Conservation (phyloP, 2,888 invertebrate genomes). For the Scaptomyza flava region DNA sequence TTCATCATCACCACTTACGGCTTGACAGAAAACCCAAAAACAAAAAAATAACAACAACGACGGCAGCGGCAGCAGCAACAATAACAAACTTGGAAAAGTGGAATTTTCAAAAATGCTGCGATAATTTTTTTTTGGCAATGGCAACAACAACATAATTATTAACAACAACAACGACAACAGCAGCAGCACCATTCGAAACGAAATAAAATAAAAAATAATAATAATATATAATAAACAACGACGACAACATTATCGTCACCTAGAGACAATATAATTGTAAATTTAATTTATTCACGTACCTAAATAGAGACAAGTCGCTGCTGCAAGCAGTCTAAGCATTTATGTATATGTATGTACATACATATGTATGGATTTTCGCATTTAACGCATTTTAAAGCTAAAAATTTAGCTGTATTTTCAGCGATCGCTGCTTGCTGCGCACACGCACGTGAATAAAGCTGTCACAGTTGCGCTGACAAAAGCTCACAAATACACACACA, state of each 20-base stretch:
- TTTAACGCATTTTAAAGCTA: background rate
- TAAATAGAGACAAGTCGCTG: constrained; percentile 42
- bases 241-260: constrained; percentile 79
- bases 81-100: constrained; percentile 68
- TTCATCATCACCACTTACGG: constrained; percentile 79
- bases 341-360: no score
- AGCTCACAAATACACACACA: constrained; percentile 9
- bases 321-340: background rate
- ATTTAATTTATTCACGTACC: constrained; percentile 68
- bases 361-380: background rate
- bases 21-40: constrained; percentile 74
- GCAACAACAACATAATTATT: constrained; percentile 73
- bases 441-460: constrained; percentile 5
- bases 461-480: constrained; percentile 9
- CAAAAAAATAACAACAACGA: constrained; percentile 33
- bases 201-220: constrained; percentile 33
- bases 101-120: constrained; percentile 68
- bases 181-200: constrained; percentile 19
- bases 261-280: constrained; percentile 76
- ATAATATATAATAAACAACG: constrained; percentile 54
- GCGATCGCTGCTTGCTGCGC: constrained; percentile 3
- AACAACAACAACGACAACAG: constrained; percentile 31
- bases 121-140: constrained; percentile 41
- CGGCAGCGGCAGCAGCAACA: constrained; percentile 18
- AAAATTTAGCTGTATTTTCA: constrained; percentile 16